Conservation (phyloP, 2,797 vertebrate species). For the Danio tinwini region DNA sequence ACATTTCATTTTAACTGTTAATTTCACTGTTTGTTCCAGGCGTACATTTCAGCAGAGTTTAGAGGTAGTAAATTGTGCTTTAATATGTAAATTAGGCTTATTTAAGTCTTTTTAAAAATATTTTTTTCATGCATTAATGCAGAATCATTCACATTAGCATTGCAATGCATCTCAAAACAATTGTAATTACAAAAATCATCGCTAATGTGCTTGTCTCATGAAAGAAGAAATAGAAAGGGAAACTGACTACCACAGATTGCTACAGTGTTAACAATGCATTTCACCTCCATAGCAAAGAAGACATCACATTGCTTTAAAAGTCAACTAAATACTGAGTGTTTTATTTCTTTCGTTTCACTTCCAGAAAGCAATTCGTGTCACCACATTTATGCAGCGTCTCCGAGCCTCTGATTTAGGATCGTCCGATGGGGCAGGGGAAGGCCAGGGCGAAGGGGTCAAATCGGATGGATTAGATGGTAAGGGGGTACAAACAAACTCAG, state of each 20-base stretch:
- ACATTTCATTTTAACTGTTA: background rate
- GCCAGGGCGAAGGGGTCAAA: slow-evolving; percentile 66
- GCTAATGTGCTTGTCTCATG: background rate
- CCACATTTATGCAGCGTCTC: slow-evolving; percentile 88
- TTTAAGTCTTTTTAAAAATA: no score
- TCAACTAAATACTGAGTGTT: background rate
- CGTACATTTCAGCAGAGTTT: background rate
- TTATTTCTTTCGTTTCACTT: slow-evolving; percentile 56
- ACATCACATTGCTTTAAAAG: slow-evolving; percentile 62
- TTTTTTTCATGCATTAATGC: no score
- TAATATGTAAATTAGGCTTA: no score
- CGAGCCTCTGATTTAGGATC: slow-evolving; percentile 77
- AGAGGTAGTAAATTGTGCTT: no score
- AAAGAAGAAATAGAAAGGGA: slow-evolving; percentile 25
- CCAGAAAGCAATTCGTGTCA: slow-evolving; percentile 89
- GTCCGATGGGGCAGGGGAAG: slow-evolving; percentile 69
- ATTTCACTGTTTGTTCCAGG: background rate
- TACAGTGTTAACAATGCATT: slow-evolving; percentile 65
- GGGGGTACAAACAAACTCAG: slow-evolving; percentile 35
- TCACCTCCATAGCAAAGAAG: slow-evolving; percentile 66
- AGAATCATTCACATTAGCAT: no score
- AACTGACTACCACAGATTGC: slow-evolving; percentile 62
- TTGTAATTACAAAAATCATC: background rate
- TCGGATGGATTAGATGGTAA: slow-evolving; percentile 57
- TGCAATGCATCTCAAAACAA: no score